These are phyloP conservation scores for Cheilosia pagana DNA, from an alignment of 2,888 invertebrate species.

Conservation along the genomic window DNA sequence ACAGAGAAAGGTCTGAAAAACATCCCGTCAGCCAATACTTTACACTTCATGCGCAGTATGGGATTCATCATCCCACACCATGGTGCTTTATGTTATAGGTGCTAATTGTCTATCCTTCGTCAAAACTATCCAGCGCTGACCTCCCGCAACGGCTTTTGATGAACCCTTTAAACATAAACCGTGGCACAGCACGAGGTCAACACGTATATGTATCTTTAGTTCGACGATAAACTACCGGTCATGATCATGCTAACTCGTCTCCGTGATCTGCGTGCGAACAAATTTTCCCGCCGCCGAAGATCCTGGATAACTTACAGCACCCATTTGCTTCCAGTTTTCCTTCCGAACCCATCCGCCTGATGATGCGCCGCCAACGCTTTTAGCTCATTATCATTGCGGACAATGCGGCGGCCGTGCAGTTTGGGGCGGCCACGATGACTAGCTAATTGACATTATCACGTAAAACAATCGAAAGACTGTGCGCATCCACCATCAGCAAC, in stretches of 20 bases:
- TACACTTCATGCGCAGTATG: slow-evolving; percentile 26
- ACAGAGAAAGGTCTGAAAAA: slow-evolving; percentile 29
- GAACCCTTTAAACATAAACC: slow-evolving; percentile 38
- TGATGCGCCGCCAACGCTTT: not conserved
- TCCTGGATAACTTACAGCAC: slow-evolving; percentile 51
- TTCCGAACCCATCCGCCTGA: not conserved
- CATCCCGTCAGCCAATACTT: slow-evolving; percentile 13
- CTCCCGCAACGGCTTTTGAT: slow-evolving; percentile 27
- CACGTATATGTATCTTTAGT: slow-evolving; percentile 45
- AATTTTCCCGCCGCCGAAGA: slow-evolving; percentile 39
- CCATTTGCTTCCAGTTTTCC: slow-evolving; percentile 60
- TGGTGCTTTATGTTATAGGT: slow-evolving; percentile 68
- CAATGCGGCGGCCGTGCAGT: slow-evolving; percentile 1
- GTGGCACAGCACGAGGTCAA: slow-evolving; percentile 43
- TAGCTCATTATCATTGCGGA: slow-evolving; percentile 35
- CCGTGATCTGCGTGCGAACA: slow-evolving; percentile 65
- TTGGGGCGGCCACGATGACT: slow-evolving; percentile 62
- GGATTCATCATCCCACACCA: slow-evolving; percentile 22
- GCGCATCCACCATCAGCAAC: slow-evolving; percentile 45
- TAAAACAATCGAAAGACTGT: slow-evolving; percentile 70
- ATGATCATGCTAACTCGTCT: slow-evolving; percentile 55
- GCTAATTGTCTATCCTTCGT: slow-evolving; percentile 58
- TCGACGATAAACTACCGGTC: slow-evolving; percentile 65
- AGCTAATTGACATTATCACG: slow-evolving; percentile 74
- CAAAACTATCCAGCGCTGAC: slow-evolving; percentile 46